A percentile compares a stretch with the other conserved stretches of the same genome.
These are phyloP conservation scores for Adelosebastes latens DNA, from an alignment of 2,797 vertebrate species.

Conservation along the genomic window DNA sequence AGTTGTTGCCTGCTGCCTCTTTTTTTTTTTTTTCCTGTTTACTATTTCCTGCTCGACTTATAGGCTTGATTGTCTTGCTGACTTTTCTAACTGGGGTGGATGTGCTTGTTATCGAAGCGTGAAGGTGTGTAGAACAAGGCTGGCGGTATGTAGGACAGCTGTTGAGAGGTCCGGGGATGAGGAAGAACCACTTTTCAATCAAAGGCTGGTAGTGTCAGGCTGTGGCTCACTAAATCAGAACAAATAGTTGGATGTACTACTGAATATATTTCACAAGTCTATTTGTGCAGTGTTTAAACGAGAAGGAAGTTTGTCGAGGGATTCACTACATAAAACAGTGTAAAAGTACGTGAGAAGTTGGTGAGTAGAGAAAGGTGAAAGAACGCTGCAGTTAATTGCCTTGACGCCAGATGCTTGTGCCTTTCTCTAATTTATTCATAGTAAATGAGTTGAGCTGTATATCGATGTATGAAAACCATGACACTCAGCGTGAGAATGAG, in stretches of 20 bases:
- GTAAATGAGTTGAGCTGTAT: neutral
- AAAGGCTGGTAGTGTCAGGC: neutral
- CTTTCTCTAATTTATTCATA: conserved; percentile 49
- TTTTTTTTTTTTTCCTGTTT: conserved; percentile 22
- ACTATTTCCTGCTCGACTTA: conserved; percentile 2
- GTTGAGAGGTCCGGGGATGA: conserved; percentile 4
- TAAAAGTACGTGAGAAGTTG: conserved; percentile 43
- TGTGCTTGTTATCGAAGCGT: neutral
- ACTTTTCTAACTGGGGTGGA: conserved; percentile 30
- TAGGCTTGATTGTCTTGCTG: conserved; percentile 8
- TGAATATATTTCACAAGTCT: conserved; percentile 23
- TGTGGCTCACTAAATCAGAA: conserved; percentile 1
- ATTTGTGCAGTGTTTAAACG: neutral
- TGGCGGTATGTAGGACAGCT: conserved; percentile 49
- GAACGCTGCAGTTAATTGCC: conserved; percentile 13
- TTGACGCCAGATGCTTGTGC: conserved; percentile 31
- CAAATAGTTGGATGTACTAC: conserved; percentile 16
- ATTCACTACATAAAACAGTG: neutral
- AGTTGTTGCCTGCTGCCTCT: conserved; percentile 31
- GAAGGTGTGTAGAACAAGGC: neutral
- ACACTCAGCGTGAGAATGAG: conserved; percentile 23
- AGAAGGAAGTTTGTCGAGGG: neutral
- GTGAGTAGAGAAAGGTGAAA: neutral
- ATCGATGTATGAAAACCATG: conserved; percentile 10
- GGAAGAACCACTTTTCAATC: neutral